These are phyloP conservation scores for Mesembrinibis cayennensis DNA, from an alignment of 2,113 vertebrate genomes.

Conservation along the genomic window DNA sequence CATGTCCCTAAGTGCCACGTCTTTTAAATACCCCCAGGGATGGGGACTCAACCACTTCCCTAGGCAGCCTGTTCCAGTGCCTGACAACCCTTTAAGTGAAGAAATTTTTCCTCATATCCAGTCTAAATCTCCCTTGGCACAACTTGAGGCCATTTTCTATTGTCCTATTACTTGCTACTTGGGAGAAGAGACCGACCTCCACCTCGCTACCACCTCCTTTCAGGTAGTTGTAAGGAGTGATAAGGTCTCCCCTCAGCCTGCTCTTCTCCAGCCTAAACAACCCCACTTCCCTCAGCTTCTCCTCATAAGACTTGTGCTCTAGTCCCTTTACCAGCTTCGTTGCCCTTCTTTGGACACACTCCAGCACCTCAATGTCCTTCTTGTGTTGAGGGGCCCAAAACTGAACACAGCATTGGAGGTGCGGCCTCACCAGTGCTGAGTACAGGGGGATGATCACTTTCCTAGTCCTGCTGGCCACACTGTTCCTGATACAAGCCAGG, in stretches of 20 bases:
- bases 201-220: not conserved
- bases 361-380: not conserved
- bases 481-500: not conserved
- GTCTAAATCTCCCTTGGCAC: not conserved
- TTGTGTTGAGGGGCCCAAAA: not conserved
- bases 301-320: not conserved
- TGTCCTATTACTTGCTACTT: fast-evolving
- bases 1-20: fast-evolving
- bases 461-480: not conserved
- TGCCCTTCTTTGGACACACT: not conserved
- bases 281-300: not conserved
- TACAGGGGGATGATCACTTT: fast-evolving
- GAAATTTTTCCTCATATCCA: not conserved
- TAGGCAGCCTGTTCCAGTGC: not conserved
- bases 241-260: not conserved
- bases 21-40: not conserved
- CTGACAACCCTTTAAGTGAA: not conserved
- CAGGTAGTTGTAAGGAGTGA: not conserved
- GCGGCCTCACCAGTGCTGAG: not conserved
- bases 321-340: not conserved
- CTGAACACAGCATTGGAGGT: not conserved
- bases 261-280: not conserved
- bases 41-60: not conserved
- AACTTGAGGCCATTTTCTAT: not conserved
- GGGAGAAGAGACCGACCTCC: not conserved